These are phyloP conservation scores for Actenoides hombroni DNA, from an alignment of 2,113 vertebrate species.

Conservation along the genomic window DNA sequence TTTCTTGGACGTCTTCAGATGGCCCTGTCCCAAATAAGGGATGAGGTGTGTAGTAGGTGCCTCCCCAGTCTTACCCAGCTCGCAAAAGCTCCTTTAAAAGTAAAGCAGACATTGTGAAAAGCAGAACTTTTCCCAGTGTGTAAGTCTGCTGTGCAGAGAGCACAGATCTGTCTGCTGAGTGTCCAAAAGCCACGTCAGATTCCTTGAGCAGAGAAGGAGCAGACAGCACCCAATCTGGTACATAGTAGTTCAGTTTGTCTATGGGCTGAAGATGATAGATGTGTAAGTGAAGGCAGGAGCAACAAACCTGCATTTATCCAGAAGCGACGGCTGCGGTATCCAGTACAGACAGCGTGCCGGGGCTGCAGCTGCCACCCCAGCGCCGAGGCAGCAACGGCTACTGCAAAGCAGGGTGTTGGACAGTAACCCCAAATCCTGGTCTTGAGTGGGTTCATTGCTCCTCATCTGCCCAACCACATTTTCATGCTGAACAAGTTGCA, in stretches of 20 bases:
- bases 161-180: background rate
- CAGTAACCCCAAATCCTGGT: background rate
- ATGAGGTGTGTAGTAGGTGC: background rate
- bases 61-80: background rate
- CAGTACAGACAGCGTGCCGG: fast-evolving
- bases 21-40: background rate
- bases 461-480: fast-evolving
- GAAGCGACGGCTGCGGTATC: background rate
- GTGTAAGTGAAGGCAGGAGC: background rate
- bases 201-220: background rate
- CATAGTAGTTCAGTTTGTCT: background rate
- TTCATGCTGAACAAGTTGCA: background rate
- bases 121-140: background rate
- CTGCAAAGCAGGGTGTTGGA: background rate
- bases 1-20: background rate
- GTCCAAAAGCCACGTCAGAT: background rate
- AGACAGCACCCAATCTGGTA: background rate
- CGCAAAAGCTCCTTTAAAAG: background rate
- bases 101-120: background rate
- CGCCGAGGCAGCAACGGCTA: background rate
- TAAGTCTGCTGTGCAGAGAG: background rate
- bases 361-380: background rate
- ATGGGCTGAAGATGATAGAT: background rate
- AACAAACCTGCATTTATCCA: background rate
- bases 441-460: background rate